Conservation (phyloP, 2,888 invertebrate genomes). For the Salpingus planirostris region DNA sequence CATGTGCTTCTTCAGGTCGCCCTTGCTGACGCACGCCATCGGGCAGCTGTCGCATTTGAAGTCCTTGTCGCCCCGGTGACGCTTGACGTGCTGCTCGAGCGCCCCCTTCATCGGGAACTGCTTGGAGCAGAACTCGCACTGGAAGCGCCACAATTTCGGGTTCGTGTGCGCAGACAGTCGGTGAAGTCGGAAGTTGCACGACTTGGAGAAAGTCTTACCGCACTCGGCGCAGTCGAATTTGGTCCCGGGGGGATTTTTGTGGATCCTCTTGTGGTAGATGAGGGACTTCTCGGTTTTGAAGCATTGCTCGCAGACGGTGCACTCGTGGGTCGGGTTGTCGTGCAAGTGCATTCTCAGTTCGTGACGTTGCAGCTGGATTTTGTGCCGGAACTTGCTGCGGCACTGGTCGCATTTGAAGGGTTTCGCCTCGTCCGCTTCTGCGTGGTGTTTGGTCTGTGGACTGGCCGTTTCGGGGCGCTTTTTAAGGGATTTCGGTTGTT, state of each 20-base stretch:
- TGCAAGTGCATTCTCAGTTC: too few relatives aligned
- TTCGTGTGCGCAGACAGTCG: constrained; percentile 18
- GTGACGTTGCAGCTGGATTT: too few relatives aligned
- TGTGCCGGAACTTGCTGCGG: too few relatives aligned
- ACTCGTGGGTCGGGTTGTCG: constrained; percentile 26
- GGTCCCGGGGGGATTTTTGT: constrained; percentile 26
- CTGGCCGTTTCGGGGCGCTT: too few relatives aligned
- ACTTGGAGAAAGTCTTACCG: constrained; percentile 27
- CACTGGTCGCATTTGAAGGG: too few relatives aligned
- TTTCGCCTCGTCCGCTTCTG: too few relatives aligned
- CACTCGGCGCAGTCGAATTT: constrained; percentile 29
- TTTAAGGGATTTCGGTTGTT: too few relatives aligned
- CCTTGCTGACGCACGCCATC: constrained; percentile 18
- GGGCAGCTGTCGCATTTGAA: constrained; percentile 20
- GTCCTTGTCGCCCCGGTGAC: constrained; percentile 19
- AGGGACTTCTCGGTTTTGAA: constrained; percentile 29
- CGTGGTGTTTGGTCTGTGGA: too few relatives aligned
- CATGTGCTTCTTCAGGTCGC: constrained; percentile 18
- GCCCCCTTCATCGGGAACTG: constrained; percentile 18
- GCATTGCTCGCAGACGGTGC: constrained; percentile 38
- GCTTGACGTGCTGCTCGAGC: constrained; percentile 16
- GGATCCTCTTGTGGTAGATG: constrained; percentile 28
- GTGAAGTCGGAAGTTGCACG: constrained; percentile 27
- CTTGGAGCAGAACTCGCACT: constrained; percentile 17
- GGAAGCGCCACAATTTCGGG: constrained; percentile 17